Base-by-base conservation (phyloP, 2,113 vertebrate genomes). In the Trichomycterus rosablanca region DNA sequence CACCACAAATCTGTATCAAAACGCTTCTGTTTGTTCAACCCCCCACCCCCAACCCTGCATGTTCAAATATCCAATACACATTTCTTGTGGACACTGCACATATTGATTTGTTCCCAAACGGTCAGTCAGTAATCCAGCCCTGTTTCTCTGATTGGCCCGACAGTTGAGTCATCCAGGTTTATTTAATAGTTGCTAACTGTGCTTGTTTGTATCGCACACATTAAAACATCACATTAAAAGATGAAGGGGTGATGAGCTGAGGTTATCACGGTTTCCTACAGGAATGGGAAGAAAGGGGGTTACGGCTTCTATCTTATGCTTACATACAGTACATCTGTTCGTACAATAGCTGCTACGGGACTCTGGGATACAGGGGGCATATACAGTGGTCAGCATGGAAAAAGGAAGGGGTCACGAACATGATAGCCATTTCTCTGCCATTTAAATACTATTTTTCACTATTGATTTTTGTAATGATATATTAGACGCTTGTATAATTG, bases 371-470 rank as follows among this genome's bases (percentile, higher is more conserved):
- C 66, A 73, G 80, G n/a, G 75, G 76, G 76, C 24, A 39, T 66
- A 63, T 63, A 71, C 55, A 63, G 28, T 48, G 44, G 53, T 53
- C 18, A 46, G 45, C n/a, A n/a, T n/a, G 66, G 40, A 8, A 66
- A 70, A 61, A 68, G 72, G 24, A 8, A 35, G 11, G 45, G 18
- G 77, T 81, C 81, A 89, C 83, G 83, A 84, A 92, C 88, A 86
- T 88, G 81, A 90, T 88, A 91, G 78, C 87, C 93, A 90, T 84
- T 81, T 89, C 89, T 91, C 81, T 80, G 67, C 81, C 81, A 90
- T 78, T 89, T 83, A 88, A 86, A 88, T 81, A 86, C 88, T 84
- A 90, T 78, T 56, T 78, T 71, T 80, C 83, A 88, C 87, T 91
- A 90, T 82, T 82, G 84, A 87, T 88, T 85, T n/a, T 80, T 78